Evolutionary conservation across 2,797 vertebrate species (phyloP), one percentile per base, ranked within the genome.

Genomic region (Propithecus perrieri): DNA sequence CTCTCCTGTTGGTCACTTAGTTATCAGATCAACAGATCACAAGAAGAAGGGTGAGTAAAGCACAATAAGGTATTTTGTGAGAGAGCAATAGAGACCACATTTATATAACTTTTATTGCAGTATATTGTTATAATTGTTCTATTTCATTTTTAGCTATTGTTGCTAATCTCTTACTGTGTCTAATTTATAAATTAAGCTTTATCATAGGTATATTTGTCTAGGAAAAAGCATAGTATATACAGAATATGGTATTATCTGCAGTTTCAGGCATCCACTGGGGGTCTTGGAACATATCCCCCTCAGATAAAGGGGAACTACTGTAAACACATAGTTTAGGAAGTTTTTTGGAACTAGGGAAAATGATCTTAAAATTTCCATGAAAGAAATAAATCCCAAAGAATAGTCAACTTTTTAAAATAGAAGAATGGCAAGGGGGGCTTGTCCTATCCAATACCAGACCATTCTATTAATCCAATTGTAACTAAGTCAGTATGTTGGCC

Each of bases 351-450:
- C 11, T 46, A 10, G 26, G 84, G 50, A 87, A 86, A 83, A 79
- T 90, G 7, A 78, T 41, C 69, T 83, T 72, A 53, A 93, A 86
- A 87, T 65, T 72, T 84, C n/a, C 33, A 33, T 17, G 35, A 33
- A 87, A 38, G 50, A 84, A 93, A 87, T 61, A 79, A 93, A 87
- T 75, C 30, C 13, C 50, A 85, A 41, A 80, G 71, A 91, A 89
- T 12, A 59, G 48, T 74, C 53, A 90, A 76, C 26, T 26, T 20
- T 88, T 94, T n/a, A 18, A 83, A 85, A 78, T 4, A 85, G 61
- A 74, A 91, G 14, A 89, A 71, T 43, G 1, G 18, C 38, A 85
- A 15, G 33, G 48, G 33, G 63, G 4, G 67, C 6, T 76, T 65
- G 18, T 15, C 18, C 4, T 76, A 13, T 65, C 24, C 63, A 4